phyloP scores from a whole-genome alignment of 2,797 vertebrate genomes.

The Falco cherrug region DNA sequence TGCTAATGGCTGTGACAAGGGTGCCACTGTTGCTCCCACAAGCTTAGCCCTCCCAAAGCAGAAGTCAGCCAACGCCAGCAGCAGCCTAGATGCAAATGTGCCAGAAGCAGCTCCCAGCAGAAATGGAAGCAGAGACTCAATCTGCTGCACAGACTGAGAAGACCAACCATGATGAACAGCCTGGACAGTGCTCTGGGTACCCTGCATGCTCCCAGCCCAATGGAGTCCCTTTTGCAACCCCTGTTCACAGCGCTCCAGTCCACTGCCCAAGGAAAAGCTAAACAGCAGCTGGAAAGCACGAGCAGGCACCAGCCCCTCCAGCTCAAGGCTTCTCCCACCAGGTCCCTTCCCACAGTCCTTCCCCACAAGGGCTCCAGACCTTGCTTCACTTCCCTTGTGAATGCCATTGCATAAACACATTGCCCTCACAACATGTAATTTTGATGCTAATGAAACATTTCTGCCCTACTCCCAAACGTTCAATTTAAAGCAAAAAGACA shows the following conservation, averaged over 20 bases:
- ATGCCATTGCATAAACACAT: too few relatives aligned
- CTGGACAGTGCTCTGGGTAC: not conserved
- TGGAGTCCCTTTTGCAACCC: not conserved
- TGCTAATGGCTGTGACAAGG: not conserved
- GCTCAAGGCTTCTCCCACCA: not conserved
- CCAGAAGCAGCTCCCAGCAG: not conserved
- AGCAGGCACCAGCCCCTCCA: not conserved
- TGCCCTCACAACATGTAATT: not conserved
- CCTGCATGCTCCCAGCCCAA: not conserved
- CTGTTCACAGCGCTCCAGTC: not conserved
- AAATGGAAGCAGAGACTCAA: not conserved
- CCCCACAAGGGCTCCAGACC: rapidly evolving
- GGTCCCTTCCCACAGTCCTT: not conserved
- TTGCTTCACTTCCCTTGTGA: not conserved
- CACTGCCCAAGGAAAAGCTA: not conserved
- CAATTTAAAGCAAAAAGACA: not conserved
- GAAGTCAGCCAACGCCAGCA: not conserved
- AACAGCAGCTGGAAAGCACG: not conserved
- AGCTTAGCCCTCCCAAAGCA: not conserved
- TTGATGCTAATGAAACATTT: not conserved
- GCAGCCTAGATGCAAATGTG: not conserved
- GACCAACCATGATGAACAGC: rapidly evolving
- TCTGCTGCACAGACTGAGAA: not conserved
- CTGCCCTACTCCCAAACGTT: not conserved
- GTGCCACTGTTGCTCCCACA: not conserved